These are phyloP conservation scores for Brachyhypopomus occidentalis DNA, from an alignment of 2,113 vertebrate species.

Conservation along the genomic window DNA sequence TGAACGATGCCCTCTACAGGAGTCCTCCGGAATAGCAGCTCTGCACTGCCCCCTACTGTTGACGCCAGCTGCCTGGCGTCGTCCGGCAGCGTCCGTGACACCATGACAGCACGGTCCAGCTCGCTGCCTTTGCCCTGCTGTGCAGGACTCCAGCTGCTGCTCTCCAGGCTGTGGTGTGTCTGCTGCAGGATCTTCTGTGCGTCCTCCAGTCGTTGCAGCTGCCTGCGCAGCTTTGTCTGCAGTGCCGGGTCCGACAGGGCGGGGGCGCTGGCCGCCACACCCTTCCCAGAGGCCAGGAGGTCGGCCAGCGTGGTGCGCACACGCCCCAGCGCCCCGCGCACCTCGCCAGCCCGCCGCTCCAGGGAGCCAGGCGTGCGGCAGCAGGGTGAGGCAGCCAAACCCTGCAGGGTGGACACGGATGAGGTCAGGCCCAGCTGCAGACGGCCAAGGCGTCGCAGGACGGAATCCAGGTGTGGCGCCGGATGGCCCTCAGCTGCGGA, in stretches of 20 bases:
- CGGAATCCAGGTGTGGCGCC: slow-evolving; percentile 81
- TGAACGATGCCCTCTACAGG: slow-evolving; percentile 59
- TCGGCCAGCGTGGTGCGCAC: slow-evolving; percentile 79
- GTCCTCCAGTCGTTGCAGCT: slow-evolving; percentile 89
- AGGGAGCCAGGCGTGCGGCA: slow-evolving; percentile 86
- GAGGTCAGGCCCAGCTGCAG: slow-evolving; percentile 83
- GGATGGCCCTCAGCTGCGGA: slow-evolving; percentile 76
- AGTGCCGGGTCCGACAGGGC: slow-evolving; percentile 80
- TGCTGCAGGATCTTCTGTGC: slow-evolving; percentile 92
- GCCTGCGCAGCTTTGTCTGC: slow-evolving; percentile 84
- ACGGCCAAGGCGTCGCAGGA: slow-evolving; percentile 79
- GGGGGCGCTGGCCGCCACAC: slow-evolving; percentile 79
- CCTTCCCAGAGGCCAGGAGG: slow-evolving; percentile 84
- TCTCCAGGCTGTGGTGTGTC: slow-evolving; percentile 81
- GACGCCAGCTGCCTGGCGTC: slow-evolving; percentile 90
- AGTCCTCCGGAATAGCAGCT: slow-evolving; percentile 80
- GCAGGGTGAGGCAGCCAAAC: slow-evolving; percentile 75
- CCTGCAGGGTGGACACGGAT: slow-evolving; percentile 75
- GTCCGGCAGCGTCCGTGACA: slow-evolving; percentile 85
- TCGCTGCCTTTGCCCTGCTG: slow-evolving; percentile 86
- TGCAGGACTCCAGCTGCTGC: slow-evolving; percentile 79
- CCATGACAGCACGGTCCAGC: slow-evolving; percentile 91
- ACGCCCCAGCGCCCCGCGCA: slow-evolving; percentile 80
- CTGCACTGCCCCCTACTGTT: slow-evolving; percentile 79
- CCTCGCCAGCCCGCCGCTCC: slow-evolving; percentile 85